These are phyloP conservation scores for Spodoptera littoralis DNA, from an alignment of 2,888 invertebrate species.

Conservation along the genomic window DNA sequence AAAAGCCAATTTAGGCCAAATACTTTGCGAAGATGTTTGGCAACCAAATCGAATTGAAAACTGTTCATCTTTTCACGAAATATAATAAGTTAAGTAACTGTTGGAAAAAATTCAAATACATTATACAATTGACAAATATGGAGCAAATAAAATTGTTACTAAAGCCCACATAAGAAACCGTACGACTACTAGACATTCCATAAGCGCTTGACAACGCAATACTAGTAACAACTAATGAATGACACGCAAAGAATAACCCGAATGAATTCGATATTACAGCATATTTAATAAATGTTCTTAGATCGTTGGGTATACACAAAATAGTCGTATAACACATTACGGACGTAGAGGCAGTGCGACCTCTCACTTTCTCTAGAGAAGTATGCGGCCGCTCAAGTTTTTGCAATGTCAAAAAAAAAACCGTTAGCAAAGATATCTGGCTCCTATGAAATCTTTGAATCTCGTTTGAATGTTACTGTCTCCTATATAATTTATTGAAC, in stretches of 20 bases:
- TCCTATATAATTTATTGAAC: too few species aligned
- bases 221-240: slow-evolving; percentile 58
- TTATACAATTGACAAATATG: slow-evolving; percentile 12
- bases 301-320: slow-evolving; percentile 48
- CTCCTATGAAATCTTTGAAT: slow-evolving; percentile 9
- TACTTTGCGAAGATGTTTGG: slow-evolving; percentile 20
- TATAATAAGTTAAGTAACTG: slow-evolving; percentile 6
- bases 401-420: slow-evolving; percentile 55
- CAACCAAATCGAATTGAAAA: slow-evolving; percentile 16
- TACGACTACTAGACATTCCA: slow-evolving; percentile 60
- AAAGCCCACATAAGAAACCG: slow-evolving; percentile 30
- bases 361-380: slow-evolving; percentile 81
- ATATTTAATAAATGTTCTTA: slow-evolving; percentile 37
- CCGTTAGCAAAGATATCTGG: slow-evolving; percentile 22
- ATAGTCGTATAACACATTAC: slow-evolving; percentile 59
- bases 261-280: slow-evolving; percentile 53
- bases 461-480: slow-evolving; percentile 3
- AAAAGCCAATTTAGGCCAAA: slow-evolving; percentile 25
- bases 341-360: slow-evolving; percentile 67
- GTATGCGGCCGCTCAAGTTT: slow-evolving; percentile 65
- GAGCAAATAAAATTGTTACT: slow-evolving; percentile 1
- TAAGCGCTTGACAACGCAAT: slow-evolving; percentile 60
- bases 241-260: slow-evolving; percentile 63
- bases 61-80: slow-evolving; percentile 14
- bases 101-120: slow-evolving; percentile 7